These are phyloP conservation scores for Pollimyrus isidori DNA, from an alignment of 2,113 vertebrate species.

Conservation along the genomic window DNA sequence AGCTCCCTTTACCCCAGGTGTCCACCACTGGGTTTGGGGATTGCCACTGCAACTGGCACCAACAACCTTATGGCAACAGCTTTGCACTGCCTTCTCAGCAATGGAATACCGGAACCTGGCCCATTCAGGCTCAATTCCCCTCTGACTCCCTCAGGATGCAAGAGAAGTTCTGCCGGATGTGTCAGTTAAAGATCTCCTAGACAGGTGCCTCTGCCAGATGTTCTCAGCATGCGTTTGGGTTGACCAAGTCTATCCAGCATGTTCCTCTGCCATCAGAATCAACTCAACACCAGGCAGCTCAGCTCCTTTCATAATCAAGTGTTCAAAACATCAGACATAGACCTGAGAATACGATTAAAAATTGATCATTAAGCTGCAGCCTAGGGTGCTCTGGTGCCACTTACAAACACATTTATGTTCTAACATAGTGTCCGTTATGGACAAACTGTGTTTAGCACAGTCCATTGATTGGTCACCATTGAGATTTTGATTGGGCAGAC, in stretches of 20 bases:
- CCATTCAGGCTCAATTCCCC: no score
- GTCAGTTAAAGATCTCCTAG: no score
- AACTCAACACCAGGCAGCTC: not conserved
- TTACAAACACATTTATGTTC: not conserved
- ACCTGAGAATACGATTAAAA: not conserved
- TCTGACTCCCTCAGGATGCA: no score
- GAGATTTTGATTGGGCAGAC: not conserved
- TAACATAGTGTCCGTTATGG: not conserved
- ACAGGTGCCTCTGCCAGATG: no score
- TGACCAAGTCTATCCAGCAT: not conserved
- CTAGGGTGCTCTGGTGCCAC: not conserved
- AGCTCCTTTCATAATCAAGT: not conserved
- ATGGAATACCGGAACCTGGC: no score
- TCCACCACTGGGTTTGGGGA: not conserved
- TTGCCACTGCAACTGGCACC: not conserved
- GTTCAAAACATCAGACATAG: not conserved
- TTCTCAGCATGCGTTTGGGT: not conserved
- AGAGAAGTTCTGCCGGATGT: no score
- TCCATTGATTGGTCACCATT: not conserved
- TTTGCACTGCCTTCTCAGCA: not conserved
- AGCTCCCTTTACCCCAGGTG: not conserved
- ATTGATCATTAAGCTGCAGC: not conserved
- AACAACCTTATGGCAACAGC: not conserved
- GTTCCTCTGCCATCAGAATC: not conserved
- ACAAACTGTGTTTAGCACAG: not conserved